These are phyloP conservation scores for Enteromius argenteus DNA, from an alignment of 2,797 vertebrate species.

Conservation along the genomic window DNA sequence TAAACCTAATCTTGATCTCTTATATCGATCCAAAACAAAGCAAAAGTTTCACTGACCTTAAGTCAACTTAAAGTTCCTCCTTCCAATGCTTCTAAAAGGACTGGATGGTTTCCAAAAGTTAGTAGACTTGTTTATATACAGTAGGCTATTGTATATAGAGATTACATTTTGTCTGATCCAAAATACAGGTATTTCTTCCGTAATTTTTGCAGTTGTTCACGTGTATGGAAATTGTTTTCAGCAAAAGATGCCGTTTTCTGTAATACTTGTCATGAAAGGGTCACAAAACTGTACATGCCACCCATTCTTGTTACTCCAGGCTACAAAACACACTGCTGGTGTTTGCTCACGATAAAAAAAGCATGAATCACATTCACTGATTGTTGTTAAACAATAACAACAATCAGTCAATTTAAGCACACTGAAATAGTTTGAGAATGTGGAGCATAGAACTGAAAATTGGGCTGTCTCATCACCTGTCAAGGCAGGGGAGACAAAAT, in stretches of 20 bases:
- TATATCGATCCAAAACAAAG: background rate
- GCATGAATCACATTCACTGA: background rate
- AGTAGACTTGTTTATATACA: background rate
- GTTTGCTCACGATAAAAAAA: background rate
- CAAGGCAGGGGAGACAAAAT: too few relatives aligned
- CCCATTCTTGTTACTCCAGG: background rate
- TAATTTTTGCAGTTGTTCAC: background rate
- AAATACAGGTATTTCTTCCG: background rate
- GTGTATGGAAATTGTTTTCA: background rate
- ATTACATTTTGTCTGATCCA: background rate
- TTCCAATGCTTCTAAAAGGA: background rate
- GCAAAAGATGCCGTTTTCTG: background rate
- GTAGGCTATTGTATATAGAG: background rate
- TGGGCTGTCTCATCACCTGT: background rate
- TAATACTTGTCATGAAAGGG: background rate
- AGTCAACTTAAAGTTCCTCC: background rate
- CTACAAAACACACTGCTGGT: background rate
- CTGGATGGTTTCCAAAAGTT: constrained; percentile 11
- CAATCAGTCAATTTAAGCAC: background rate
- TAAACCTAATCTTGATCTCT: background rate
- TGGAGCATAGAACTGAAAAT: background rate
- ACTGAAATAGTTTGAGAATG: background rate
- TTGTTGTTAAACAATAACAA: background rate
- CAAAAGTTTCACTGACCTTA: background rate
- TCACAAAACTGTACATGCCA: background rate